A percentile compares a stretch with the other conserved stretches of the same genome.
These are phyloP conservation scores for Cyanocitta stelleri DNA, from an alignment of 2,113 vertebrate species.

Conservation along the genomic window DNA sequence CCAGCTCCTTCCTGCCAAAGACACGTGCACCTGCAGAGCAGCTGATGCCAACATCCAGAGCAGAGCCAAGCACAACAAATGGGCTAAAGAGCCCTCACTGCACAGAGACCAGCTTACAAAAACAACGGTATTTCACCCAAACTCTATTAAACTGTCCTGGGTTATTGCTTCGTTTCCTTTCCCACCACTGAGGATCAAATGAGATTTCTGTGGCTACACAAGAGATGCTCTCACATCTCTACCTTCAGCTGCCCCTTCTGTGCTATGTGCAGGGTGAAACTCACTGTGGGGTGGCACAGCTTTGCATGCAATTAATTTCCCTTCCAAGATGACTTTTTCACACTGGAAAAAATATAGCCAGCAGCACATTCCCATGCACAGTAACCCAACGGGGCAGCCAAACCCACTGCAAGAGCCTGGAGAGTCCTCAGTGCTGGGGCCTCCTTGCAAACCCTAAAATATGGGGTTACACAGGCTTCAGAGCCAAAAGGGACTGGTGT, in stretches of 20 bases:
- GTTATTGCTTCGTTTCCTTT: slow-evolving; percentile 57
- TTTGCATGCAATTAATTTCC: not conserved
- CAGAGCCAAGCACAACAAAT: slow-evolving; percentile 56
- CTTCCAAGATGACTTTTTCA: not conserved
- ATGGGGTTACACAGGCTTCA: not conserved
- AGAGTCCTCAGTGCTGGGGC: not conserved
- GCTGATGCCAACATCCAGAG: slow-evolving; percentile 57
- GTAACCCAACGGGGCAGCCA: not conserved
- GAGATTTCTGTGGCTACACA: slow-evolving; percentile 46
- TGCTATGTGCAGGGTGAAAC: not conserved
- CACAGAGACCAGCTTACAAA: slow-evolving; percentile 61
- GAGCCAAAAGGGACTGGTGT: not conserved
- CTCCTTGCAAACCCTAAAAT: not conserved
- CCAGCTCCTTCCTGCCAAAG: slow-evolving; percentile 59
- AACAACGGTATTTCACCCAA: slow-evolving; percentile 65
- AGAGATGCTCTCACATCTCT: slow-evolving; percentile 19
- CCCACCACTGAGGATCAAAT: slow-evolving; percentile 60
- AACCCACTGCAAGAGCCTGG: not conserved
- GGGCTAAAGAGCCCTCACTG: slow-evolving; percentile 60
- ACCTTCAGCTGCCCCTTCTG: slow-evolving; percentile 38
- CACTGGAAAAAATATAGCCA: not conserved
- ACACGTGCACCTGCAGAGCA: slow-evolving; percentile 57
- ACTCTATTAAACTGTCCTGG: slow-evolving; percentile 56
- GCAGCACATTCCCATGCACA: accelerated
- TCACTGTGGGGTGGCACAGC: not conserved